Base-by-base conservation (phyloP, 1,140 invertebrate species). In the Scaptomyza pallida region DNA sequence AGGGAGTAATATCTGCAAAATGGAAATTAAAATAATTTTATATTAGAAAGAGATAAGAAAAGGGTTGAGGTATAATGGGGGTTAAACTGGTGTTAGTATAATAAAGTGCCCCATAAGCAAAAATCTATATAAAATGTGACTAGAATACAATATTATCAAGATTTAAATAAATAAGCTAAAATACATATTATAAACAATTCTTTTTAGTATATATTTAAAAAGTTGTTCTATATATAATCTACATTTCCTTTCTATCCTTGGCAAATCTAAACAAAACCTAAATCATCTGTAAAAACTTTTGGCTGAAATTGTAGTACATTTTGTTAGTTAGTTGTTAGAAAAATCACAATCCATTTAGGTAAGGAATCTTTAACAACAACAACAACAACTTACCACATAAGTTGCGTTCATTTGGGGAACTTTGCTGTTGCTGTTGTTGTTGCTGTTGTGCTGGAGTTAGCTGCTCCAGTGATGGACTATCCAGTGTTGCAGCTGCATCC, bases 401-500 rank as follows among this genome's bases (percentile, higher is more conserved):
- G 82, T 86, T 86, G 70, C 81, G 81, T 86, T 86, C 81, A 55
- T 54, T 81, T 86, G 81, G 81, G 77, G 78, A 86, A 86, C 81
- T 78, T 77, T 78, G 78, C 74, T 86, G 64, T 44, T 76, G 68
- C 37, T 54, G 56, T 33, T 78, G 75, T 35, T 61, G 56, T 61
- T 68, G 68, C 16, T 35, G 74, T 30, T 19, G 12, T 30, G 35
- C 15, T 60, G 77, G 57, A 74, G 62, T 45, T 45, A 71, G 61
- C 47, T 48, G 47, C 64, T 86, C 77, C 69, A 63, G 4, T 8
- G 8, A 30, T 43, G 47, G 41, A 60, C 21, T 60, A 13, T 64
- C 41, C 21, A 67, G 9, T 26, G 35, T 23, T 16, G 57, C 13
- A 30, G 9, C 21, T 21, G 9, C 3, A 12, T 23, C 33, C 12